Conservation (phyloP, 2,113 vertebrate species). For the Plecturocebus donacophilus region DNA sequence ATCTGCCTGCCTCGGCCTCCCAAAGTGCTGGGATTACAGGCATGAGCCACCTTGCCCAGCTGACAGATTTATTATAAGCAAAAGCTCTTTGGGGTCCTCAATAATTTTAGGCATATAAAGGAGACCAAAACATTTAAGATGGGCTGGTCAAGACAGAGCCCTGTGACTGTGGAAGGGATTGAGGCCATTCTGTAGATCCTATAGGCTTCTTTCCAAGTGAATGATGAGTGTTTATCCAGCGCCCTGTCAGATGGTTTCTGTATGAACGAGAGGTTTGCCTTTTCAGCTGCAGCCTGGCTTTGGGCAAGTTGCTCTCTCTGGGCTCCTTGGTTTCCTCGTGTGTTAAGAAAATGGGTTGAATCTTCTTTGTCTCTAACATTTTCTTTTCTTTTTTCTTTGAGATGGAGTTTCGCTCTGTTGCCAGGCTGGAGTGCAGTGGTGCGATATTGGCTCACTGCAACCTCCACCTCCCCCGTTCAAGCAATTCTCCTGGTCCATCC, state of each 20-base stretch:
- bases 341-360: not conserved
- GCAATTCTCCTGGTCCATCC: too few species aligned
- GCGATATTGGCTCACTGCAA: too few species aligned
- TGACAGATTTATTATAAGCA: not conserved
- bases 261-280: not conserved
- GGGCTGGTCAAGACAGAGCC: not conserved
- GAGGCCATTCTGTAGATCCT: fast-evolving
- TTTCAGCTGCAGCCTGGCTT: not conserved
- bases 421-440: too few species aligned
- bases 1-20: too few species aligned
- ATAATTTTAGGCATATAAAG: not conserved
- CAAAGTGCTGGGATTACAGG: too few species aligned
- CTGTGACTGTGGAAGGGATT: not conserved
- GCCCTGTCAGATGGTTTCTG: not conserved
- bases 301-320: not conserved
- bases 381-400: not conserved
- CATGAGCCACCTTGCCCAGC: too few species aligned
- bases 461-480: too few species aligned
- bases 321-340: not conserved
- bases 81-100: not conserved
- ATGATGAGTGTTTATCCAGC: not conserved
- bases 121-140: not conserved
- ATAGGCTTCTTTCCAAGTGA: not conserved
- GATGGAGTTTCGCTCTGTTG: too few species aligned
- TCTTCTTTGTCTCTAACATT: not conserved